phyloP scores from a whole-genome alignment of 1,140 invertebrate genomes.

The Ips nitidus region DNA sequence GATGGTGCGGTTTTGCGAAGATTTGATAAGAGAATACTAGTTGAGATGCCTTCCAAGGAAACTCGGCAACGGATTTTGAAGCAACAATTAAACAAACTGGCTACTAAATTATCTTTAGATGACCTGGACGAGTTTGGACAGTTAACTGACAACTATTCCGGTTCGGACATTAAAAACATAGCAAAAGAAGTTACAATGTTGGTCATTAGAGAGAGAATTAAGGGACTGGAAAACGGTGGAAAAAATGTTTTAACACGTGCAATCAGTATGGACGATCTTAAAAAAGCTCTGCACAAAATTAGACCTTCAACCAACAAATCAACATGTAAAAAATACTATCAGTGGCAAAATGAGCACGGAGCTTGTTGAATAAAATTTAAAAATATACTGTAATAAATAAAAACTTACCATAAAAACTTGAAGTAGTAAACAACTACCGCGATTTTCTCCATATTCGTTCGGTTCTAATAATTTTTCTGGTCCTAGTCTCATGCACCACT shows the following conservation, averaged over 20 bases:
- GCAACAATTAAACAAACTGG: slow-evolving; percentile 56
- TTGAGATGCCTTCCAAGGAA: slow-evolving; percentile 70
- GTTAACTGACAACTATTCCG: slow-evolving; percentile 77
- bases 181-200: slow-evolving; percentile 85
- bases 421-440: slow-evolving; percentile 60
- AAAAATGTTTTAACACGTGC: slow-evolving; percentile 12
- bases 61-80: slow-evolving; percentile 69
- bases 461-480: slow-evolving; percentile 54
- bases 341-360: slow-evolving; percentile 41
- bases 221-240: slow-evolving; percentile 24
- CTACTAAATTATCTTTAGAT: slow-evolving; percentile 44
- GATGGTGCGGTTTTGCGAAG: slow-evolving; percentile 85
- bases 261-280: slow-evolving; percentile 31
- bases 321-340: slow-evolving; percentile 40
- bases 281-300: slow-evolving; percentile 40
- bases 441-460: slow-evolving; percentile 50
- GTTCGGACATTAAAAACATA: slow-evolving; percentile 83
- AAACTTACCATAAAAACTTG: slow-evolving; percentile 62
- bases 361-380: slow-evolving; percentile 20
- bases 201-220: slow-evolving; percentile 53
- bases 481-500: slow-evolving; percentile 86
- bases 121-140: slow-evolving; percentile 61
- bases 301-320: slow-evolving; percentile 21
- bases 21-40: slow-evolving; percentile 84
- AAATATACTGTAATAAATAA: not conserved